Base-by-base conservation (phyloP, 2,888 invertebrate species). In the Hoplodrina blanda region DNA sequence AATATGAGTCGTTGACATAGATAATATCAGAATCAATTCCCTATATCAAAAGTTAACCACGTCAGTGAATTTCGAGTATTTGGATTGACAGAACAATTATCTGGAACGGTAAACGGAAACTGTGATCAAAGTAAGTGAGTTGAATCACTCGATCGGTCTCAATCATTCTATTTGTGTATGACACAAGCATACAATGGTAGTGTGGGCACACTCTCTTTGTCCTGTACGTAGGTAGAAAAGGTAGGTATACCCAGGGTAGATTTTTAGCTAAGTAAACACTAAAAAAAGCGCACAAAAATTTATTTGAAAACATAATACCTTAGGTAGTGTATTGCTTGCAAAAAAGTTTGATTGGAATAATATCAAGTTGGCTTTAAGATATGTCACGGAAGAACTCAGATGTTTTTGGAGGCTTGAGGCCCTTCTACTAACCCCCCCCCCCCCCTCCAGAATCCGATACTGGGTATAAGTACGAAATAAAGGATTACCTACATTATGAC, bases 91-190 rank as follows among this genome's bases (percentile, higher is more conserved):
- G 53, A 70, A 69, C 73, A 73, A 76, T 81, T 74, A 76, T 69
- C 44, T 56, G 41, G 50, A 44, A 57, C 61, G 50, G 55, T 65
- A 66, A 72, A 68, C 49, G 15, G 71, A 65, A 65, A 66, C 62
- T 60, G 53, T 62, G 68, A 78, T 82, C 69, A 81, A 84, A 82
- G 44, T 44, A 84, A 82, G 44, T 44, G 37, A 75, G 44, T 69
- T 62, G 53, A 61, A 69, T 46, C 54, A 56, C 20, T 74, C 62
- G 61, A 68, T 64, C 30, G 56, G 53, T 56, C 30, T 71, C 30
- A 64, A 69, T 41, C 5, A 53, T 81, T 76, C 57, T 57, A 41
- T 62, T 68, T 30, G 33, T 25, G 54, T 60, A 62, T 53, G 33
- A 20, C 30, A n/a, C 15, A 49, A 11, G 52, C 13, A 57, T 13